A percentile compares a stretch with the other conserved stretches of the same genome.
phyloP scores from a whole-genome alignment of 2,888 invertebrate genomes.

The Agrenia bidenticulata region DNA sequence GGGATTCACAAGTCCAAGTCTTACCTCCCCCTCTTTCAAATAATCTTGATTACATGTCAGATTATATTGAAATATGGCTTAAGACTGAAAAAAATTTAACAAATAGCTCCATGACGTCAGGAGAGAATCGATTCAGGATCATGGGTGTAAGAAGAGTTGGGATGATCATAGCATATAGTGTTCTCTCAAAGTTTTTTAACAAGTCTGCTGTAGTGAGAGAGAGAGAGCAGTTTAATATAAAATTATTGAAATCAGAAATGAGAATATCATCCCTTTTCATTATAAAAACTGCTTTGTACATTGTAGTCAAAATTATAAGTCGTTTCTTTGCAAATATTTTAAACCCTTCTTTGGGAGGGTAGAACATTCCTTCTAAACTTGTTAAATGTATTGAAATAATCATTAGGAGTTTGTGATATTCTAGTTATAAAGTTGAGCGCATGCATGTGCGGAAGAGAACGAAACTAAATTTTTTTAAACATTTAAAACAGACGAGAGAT shows the following conservation, averaged over 20 bases:
- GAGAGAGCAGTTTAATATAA: no score
- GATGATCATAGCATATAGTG: neutral
- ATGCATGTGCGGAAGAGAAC: neutral
- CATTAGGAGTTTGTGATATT: constrained; percentile 22
- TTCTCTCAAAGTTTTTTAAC: neutral
- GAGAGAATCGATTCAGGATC: constrained; percentile 40
- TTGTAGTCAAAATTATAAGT: constrained; percentile 5
- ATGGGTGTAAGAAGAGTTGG: constrained; percentile 3
- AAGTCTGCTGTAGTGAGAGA: no score
- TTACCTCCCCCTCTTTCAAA: constrained; percentile 42
- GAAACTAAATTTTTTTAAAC: no score
- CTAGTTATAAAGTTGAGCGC: neutral
- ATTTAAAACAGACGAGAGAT: no score
- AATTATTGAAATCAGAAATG: no score
- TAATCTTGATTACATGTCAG: constrained; percentile 53
- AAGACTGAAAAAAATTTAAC: constrained; percentile 52
- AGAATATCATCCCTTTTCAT: constrained; percentile 17
- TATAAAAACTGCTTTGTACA: no score
- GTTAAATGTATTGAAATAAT: constrained; percentile 41
- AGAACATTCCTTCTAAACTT: constrained; percentile 51
- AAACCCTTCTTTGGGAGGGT: constrained; percentile 20
- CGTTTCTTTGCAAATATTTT: constrained; percentile 20
- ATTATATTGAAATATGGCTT: constrained; percentile 53
- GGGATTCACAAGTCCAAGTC: neutral
- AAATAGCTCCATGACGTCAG: constrained; percentile 52